Conservation (phyloP, 2,797 vertebrate species). For the Hydrophis major region DNA sequence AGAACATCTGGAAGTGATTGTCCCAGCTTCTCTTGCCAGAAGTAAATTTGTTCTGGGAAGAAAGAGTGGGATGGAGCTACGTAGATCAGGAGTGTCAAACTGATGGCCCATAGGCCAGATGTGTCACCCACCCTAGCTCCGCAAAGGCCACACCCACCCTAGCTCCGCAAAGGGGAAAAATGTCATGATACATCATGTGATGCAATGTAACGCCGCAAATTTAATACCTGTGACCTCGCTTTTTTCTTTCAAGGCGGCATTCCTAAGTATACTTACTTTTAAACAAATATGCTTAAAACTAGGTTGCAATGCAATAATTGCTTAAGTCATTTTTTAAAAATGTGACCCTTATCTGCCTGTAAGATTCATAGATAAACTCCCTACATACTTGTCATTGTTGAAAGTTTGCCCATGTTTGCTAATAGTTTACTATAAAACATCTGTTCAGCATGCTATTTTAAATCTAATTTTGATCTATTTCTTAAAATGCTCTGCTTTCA, state of each 20-base stretch:
- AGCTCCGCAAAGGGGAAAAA: neutral
- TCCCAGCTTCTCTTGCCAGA: neutral
- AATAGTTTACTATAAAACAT: neutral
- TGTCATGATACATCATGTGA: no score
- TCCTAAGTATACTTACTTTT: neutral
- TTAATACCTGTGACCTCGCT: neutral
- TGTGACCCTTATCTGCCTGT: neutral
- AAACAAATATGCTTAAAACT: neutral
- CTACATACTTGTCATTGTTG: neutral
- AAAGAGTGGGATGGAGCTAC: neutral
- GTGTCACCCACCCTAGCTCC: no score
- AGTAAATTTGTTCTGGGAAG: neutral
- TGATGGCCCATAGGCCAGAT: no score
- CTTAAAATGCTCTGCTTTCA: neutral
- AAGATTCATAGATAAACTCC: neutral
- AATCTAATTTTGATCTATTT: neutral
- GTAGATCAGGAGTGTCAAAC: neutral
- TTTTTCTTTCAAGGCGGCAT: neutral
- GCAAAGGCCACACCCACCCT: neutral
- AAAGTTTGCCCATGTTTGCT: neutral
- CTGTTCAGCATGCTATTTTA: neutral
- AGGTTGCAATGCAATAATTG: neutral
- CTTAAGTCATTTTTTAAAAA: neutral
- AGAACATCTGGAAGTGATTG: neutral
- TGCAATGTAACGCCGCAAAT: rapidly evolving